Conservation (phyloP, 2,797 vertebrate genomes). For the Distichodus sexfasciatus region DNA sequence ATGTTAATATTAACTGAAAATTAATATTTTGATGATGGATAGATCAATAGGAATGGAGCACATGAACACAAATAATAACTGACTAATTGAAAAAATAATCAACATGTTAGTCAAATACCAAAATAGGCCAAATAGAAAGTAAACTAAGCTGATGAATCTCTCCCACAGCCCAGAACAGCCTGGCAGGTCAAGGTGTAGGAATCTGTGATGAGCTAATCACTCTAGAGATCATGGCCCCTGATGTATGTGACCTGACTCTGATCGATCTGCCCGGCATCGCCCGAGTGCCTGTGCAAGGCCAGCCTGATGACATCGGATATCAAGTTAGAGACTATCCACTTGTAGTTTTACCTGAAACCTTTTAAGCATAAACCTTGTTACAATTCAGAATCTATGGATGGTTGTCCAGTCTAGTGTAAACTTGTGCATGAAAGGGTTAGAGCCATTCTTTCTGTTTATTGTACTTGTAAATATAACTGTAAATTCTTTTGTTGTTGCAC, state of each 20-base stretch:
- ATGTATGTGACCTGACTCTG: constrained; percentile 74
- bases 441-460: too few species aligned
- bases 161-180: constrained; percentile 38
- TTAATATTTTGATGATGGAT: too few species aligned
- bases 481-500: not conserved
- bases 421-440: too few species aligned
- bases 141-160: not conserved
- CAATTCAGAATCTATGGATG: too few species aligned
- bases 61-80: too few species aligned
- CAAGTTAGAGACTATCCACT: constrained; percentile 56
- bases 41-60: too few species aligned
- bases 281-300: constrained; percentile 67
- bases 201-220: constrained; percentile 69
- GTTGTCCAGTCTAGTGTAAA: too few species aligned
- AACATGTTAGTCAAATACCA: too few species aligned
- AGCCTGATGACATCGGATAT: constrained; percentile 69
- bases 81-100: too few species aligned
- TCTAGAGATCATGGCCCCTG: constrained; percentile 66
- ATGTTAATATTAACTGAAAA: too few species aligned
- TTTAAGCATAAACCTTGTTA: not conserved
- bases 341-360: not conserved
- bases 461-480: not conserved
- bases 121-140: not conserved
- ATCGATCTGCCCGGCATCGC: constrained; percentile 80
- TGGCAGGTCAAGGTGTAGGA: constrained; percentile 49